Evolutionary conservation across 2,113 vertebrate genomes (phyloP).

Genomic region (Callopanchax toddi): DNA sequence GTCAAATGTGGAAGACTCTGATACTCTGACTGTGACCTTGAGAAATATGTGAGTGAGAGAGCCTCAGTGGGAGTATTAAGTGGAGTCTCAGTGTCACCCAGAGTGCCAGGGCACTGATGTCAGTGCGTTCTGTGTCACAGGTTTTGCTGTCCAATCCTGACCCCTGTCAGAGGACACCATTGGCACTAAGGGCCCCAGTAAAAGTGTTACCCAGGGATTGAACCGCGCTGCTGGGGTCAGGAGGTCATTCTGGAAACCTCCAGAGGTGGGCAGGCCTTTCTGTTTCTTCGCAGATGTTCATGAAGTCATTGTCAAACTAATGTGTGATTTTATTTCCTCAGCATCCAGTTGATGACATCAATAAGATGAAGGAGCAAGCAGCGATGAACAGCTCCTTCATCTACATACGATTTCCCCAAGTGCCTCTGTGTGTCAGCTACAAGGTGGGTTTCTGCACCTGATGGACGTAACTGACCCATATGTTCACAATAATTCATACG

Average conservation of each 20-base stretch:
- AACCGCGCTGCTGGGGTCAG: constrained; percentile 93
- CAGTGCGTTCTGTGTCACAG: constrained; percentile 68
- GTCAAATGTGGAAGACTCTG: constrained; percentile 58
- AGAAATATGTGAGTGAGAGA: not conserved
- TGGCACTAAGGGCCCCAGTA: constrained; percentile 87
- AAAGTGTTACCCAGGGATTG: constrained; percentile 91
- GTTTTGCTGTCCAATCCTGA: constrained; percentile 91
- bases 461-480: not conserved
- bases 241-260: constrained; percentile 94
- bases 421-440: constrained; percentile 97
- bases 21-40: constrained; percentile 47
- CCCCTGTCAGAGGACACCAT: constrained; percentile 90
- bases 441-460: constrained; percentile 82
- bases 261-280: constrained; percentile 84
- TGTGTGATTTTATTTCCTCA: constrained; percentile 45
- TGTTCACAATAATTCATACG: no score
- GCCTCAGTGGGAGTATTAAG: constrained; percentile 43
- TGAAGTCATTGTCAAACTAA: not conserved
- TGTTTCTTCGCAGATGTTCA: not conserved
- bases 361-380: constrained; percentile 98
- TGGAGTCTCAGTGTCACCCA: constrained; percentile 38
- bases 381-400: constrained; percentile 99
- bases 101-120: constrained; percentile 38
- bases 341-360: constrained; percentile 97
- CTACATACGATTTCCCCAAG: constrained; percentile 98